These are phyloP conservation scores for Anguilla pacifica DNA, from an alignment of 2,797 vertebrate genomes.

Conservation along the genomic window DNA sequence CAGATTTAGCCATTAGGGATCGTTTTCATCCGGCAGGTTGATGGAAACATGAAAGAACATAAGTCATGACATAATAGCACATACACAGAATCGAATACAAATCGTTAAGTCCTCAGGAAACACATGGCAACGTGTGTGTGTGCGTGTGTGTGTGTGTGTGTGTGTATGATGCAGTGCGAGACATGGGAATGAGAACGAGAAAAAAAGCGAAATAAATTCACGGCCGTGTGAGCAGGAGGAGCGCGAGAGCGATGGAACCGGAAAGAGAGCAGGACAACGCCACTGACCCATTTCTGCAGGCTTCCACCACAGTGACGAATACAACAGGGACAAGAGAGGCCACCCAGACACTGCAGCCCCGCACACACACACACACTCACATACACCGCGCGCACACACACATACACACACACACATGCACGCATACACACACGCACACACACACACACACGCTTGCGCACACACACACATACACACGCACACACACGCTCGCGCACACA, in stretches of 20 bases:
- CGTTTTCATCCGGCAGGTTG: too few relatives aligned
- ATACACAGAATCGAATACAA: too few relatives aligned
- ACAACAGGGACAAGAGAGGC: constrained; percentile 51
- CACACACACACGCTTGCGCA: neutral
- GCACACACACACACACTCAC: too few relatives aligned
- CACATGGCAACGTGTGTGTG: too few relatives aligned
- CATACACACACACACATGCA: neutral
- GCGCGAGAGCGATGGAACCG: constrained; percentile 26
- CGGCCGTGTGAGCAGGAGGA: constrained; percentile 26
- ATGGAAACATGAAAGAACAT: too few relatives aligned
- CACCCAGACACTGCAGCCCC: neutral
- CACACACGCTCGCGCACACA: neutral
- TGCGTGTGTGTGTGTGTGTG: constrained; percentile 35
- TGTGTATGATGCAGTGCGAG: constrained; percentile 42
- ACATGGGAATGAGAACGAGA: constrained; percentile 32
- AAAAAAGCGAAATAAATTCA: constrained; percentile 46
- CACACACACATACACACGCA: neutral
- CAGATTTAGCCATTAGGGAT: too few relatives aligned
- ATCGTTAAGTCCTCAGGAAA: too few relatives aligned
- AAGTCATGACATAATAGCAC: too few relatives aligned
- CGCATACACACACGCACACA: neutral
- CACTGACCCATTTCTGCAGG: constrained; percentile 75
- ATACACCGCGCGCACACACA: neutral
- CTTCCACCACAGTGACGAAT: constrained; percentile 61
- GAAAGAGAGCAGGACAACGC: constrained; percentile 53